Evolutionary conservation across 2,113 vertebrate genomes (phyloP), one percentile per base, ranked within the genome.

Genomic region (Neotoma lepida): DNA sequence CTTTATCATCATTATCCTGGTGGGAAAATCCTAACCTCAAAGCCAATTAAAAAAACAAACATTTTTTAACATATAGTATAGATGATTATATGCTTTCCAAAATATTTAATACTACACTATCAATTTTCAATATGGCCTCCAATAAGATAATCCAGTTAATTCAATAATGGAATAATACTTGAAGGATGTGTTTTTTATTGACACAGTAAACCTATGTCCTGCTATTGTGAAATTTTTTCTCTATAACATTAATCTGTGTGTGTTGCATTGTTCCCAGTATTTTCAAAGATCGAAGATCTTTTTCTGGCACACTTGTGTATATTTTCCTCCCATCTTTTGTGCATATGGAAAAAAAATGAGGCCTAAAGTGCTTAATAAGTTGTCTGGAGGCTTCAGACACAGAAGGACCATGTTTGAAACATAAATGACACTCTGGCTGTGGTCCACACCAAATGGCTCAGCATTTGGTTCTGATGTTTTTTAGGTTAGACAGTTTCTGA

Each of bases 401-500:
- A 9, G 41, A 61, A 90, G 35, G 56, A 63, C 78, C 80, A 8
- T 30, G 9, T 73, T 66, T 70, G 33, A 94, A 88, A 84, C 41
- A n/a, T 58, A 71, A 46, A 44, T 81, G n/a, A 41, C 9, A 10
- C n/a, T 13, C 35, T 71, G 30, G 41, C 92, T 56, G 0, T 82
- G 18, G 6, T 18, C 54, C 44, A 12, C 33, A 35, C 20, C 88
- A 64, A 94, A 63, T 71, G 66, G 22, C 66, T 91, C 51, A 56
- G 41, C 39, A 49, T 81, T 81, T 51, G 71, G 24, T 84, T 80
- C 86, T 90, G 49, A 56, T 3, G 28, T 88, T 82, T 88, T 93
- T 73, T 73, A 41, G 33, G 64, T 78, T 92, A 92, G 46, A 82
- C 80, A 95, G 68, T 68, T 44, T 89, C 68, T 46, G 85, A 76